Conservation (phyloP, 2,888 invertebrate species). For the Lumbricus terrestris region DNA sequence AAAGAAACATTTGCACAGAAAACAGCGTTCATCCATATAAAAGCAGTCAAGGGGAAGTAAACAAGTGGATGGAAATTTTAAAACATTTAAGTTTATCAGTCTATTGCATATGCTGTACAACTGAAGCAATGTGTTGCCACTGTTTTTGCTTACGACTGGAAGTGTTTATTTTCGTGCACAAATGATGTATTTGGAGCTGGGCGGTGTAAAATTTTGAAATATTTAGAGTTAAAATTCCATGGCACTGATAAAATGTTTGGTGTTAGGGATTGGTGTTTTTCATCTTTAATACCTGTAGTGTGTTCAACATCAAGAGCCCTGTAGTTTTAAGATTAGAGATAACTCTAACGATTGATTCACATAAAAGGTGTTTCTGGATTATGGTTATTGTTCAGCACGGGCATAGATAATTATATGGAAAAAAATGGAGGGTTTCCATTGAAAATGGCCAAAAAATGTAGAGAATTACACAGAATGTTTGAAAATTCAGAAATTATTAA, state of each 20-base stretch:
- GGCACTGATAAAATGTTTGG: background rate
- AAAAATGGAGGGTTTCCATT: too few species aligned
- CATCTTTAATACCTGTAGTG: background rate
- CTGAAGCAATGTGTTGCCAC: background rate
- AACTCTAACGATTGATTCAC: background rate
- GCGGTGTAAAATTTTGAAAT: background rate
- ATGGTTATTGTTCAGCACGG: background rate
- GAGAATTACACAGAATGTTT: too few species aligned
- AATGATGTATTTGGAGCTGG: background rate
- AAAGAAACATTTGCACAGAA: background rate
- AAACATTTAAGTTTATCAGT: background rate
- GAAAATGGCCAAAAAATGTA: too few species aligned
- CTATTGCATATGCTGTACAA: background rate
- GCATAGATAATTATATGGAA: too few species aligned
- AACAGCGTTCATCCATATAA: background rate
- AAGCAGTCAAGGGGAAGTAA: background rate
- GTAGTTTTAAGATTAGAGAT: background rate
- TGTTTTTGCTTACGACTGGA: background rate
- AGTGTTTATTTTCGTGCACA: background rate
- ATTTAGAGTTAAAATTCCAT: background rate
- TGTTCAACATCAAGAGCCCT: background rate
- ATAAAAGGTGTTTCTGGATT: background rate
- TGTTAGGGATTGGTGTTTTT: background rate
- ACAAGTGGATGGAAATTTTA: background rate
- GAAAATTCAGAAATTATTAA: too few species aligned